These are phyloP conservation scores for Pterocles gutturalis DNA, from an alignment of 2,113 vertebrate species.

Conservation along the genomic window DNA sequence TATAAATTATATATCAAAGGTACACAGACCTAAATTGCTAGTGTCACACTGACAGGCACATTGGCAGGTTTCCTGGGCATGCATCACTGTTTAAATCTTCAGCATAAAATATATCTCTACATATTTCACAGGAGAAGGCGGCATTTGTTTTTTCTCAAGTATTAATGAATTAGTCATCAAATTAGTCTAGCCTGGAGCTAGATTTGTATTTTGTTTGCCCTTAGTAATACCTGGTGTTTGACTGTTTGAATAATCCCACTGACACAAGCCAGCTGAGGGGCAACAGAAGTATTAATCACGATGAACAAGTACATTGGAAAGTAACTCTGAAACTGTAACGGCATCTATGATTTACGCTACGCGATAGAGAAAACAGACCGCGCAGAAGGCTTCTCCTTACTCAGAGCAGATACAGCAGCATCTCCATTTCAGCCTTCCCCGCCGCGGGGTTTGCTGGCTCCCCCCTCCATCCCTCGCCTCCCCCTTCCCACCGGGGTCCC, in stretches of 20 bases:
- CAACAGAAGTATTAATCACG: background rate
- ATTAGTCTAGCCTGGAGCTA: constrained; percentile 48
- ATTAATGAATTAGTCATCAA: constrained; percentile 38
- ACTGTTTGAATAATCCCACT: constrained; percentile 5
- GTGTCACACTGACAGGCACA: constrained; percentile 40
- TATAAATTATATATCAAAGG: constrained; percentile 61
- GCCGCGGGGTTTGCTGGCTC: background rate
- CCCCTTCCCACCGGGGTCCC: background rate
- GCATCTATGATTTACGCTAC: rapidly evolving
- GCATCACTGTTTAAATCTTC: constrained; percentile 23
- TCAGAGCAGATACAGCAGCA: background rate
- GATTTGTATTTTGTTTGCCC: background rate
- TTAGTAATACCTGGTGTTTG: background rate
- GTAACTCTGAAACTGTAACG: background rate
- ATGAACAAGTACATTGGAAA: background rate
- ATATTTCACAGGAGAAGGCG: background rate
- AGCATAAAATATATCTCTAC: constrained; percentile 4
- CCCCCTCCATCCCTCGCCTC: rapidly evolving
- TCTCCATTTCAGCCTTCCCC: background rate
- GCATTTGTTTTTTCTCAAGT: background rate
- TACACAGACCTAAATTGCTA: constrained; percentile 43
- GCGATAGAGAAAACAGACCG: background rate
- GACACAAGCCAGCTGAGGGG: background rate
- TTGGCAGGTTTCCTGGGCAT: constrained; percentile 49
- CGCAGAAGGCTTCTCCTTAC: rapidly evolving